Base-by-base conservation (phyloP, 2,888 invertebrate species). In the Lasius platythorax region DNA sequence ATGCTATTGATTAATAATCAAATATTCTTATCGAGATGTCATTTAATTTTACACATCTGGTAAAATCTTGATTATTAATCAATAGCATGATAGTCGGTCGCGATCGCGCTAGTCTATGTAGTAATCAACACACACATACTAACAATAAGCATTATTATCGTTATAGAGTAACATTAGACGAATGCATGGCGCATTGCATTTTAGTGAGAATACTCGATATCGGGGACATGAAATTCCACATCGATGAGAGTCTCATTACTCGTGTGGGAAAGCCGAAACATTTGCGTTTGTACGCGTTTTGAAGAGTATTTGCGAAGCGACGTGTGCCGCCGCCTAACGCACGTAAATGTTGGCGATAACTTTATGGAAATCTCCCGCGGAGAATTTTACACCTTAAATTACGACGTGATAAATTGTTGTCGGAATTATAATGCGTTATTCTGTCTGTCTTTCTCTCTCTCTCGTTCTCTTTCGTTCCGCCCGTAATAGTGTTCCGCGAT, bases 351-450 rank as follows among this genome's bases (percentile, higher is more conserved):
- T 33, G 73, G 23, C 33, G 43, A 30, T 56, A 70, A 78, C 72
- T 72, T 73, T 61, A 61, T 73, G 73, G 73, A 81, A 81, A 73
- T 58, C 15, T 61, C 28, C 28, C 56, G 56, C 68, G 18, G 18
- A 53, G 28, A 73, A 81, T 81, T 81, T 81, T 73, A 46, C 73
- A 43, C 73, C 73, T 73, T 81, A 81, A 73, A 81, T 81, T 81
- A 73, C 56, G 72, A 53, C 56, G 56, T 28, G 73, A 73, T 73
- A 81, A 81, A 81, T 73, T 61, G 73, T 73, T 61, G 79, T 73
- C 79, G 46, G 70, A 43, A 79, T 70, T 79, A 46, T 79, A 79
- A 79, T 64, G 33, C 46, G 73, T 8, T 61, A 46, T 8, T 53
- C 50, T 15, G 33, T 18, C 46, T 46, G 43, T 72, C 58, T 70